Base-by-base conservation (phyloP, 2,888 invertebrate genomes). In the Dasysyrphus tricinctus region DNA sequence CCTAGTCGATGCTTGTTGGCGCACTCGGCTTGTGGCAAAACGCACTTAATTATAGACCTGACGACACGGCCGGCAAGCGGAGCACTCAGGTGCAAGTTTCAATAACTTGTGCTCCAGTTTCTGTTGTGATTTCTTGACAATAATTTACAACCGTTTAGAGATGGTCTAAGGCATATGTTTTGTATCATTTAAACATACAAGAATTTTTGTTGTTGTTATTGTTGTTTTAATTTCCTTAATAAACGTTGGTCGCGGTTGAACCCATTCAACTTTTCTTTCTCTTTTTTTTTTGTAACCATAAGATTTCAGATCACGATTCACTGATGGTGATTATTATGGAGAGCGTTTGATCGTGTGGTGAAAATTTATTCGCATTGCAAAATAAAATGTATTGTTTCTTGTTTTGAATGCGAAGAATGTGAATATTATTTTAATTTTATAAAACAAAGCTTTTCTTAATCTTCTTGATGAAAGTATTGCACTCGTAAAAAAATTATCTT, bases 301-400 rank as follows among this genome's bases (percentile, higher is more conserved):
- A 49, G 39, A 39, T 69, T 69, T 69, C 69, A 54, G 37, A 69
- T 69, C 69, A 54, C 80, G 70, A 34, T 56, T 79, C 70, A 51
- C 54, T 59, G 80, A 51, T 39, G 51, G 65, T 65, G 47, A 75
- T 80, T 80, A 72, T 47, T 84, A 84, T 84, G 80, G 80, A 76
- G 54, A 84, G 80, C 80, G 72, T 76, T 24, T 67, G 51, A 67
- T 80, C 67, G 70, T 54, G 59, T 65, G 32, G 61, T 51, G 56
- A 49, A 69, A 78, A 63, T 75, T 75, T 39, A 83, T 70, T 69
- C 63, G 74, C 47, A 6, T 59, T 70, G 80, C 70, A 24, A 83
- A 79, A 70, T 19, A 44, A 67, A 54, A 29, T 37, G 5, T 24
- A n/a, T 37, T 24, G 12, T 34, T n/a, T 37, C 14, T 19, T 37